These are phyloP conservation scores for Myrmophylax atrothorax DNA, from an alignment of 2,113 vertebrate genomes.

Conservation along the genomic window DNA sequence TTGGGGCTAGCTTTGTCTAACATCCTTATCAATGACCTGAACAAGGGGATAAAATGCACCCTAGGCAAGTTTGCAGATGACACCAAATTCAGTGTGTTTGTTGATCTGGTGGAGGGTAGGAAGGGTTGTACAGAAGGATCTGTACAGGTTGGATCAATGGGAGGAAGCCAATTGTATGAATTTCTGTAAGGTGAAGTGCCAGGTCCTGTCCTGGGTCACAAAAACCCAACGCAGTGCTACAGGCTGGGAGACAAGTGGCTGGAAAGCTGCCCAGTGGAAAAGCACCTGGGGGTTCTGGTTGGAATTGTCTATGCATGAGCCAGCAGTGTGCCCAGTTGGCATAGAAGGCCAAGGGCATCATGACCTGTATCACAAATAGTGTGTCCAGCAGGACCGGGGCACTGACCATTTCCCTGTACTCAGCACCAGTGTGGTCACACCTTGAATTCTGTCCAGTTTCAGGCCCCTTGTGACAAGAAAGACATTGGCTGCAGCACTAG, in stretches of 20 bases:
- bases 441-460: neutral
- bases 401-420: fast-evolving
- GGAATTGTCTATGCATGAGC: neutral
- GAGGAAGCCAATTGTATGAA: neutral
- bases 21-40: neutral
- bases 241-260: neutral
- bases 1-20: fast-evolving
- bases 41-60: fast-evolving
- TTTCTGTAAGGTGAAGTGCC: neutral
- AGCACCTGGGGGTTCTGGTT: fast-evolving
- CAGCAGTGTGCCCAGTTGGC: neutral
- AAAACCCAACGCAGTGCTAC: neutral
- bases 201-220: neutral
- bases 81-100: fast-evolving
- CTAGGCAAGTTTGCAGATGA: neutral
- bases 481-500: neutral
- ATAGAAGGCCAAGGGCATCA: neutral
- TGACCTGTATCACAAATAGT: neutral
- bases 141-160: neutral
- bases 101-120: neutral
- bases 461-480: fast-evolving
- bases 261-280: neutral
- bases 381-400: neutral
- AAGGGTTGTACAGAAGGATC: neutral
- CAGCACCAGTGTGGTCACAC: neutral